phyloP scores from a whole-genome alignment of 2,888 invertebrate genomes.

The Elmis aenea region DNA sequence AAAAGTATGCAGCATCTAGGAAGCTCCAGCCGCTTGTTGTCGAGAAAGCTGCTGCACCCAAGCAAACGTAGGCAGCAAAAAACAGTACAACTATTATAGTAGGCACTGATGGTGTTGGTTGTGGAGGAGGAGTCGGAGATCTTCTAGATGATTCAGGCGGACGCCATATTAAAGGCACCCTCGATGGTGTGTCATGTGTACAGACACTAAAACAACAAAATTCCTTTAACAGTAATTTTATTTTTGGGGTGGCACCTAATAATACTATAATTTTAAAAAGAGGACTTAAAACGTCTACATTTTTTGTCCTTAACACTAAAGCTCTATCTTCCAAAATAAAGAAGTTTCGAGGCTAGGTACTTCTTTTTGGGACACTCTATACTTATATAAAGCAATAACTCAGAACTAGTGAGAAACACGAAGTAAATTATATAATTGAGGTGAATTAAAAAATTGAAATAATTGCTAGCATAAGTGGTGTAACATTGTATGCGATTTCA shows the following conservation, averaged over 20 bases:
- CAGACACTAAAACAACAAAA: slow-evolving; percentile 38
- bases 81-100: slow-evolving; percentile 61
- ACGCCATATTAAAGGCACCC: slow-evolving; percentile 66
- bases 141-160: slow-evolving; percentile 39
- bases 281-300: too few species aligned
- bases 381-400: too few species aligned
- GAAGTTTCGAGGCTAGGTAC: too few species aligned
- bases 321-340: too few species aligned
- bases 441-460: background rate
- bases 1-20: slow-evolving; percentile 78
- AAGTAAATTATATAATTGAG: background rate
- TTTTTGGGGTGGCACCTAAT: too few species aligned
- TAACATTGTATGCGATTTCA: too few species aligned
- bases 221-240: slow-evolving; percentile 1
- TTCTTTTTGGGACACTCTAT: too few species aligned
- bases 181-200: slow-evolving; percentile 69
- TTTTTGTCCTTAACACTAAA: too few species aligned
- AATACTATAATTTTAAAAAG: too few species aligned
- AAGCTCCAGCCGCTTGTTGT: slow-evolving; percentile 78
- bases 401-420: too few species aligned
- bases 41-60: slow-evolving; percentile 73
- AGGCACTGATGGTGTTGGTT: slow-evolving; percentile 53
- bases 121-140: slow-evolving; percentile 38
- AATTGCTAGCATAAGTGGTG: too few species aligned
- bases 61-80: slow-evolving; percentile 66